Evolutionary conservation across 2,888 invertebrate species (phyloP).

Genomic region (Hydraecia micacea): DNA sequence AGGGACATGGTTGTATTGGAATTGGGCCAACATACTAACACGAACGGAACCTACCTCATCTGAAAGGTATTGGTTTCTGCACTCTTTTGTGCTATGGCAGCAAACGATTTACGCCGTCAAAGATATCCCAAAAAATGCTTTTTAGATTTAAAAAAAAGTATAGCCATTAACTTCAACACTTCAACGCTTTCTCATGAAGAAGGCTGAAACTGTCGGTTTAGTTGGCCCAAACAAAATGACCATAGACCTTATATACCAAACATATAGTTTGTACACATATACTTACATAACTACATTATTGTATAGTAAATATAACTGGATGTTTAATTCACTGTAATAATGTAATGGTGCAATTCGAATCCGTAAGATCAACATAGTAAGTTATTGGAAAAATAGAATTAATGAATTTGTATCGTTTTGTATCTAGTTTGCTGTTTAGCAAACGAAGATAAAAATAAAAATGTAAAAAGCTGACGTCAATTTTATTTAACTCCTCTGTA

Average conservation of each 20-base stretch:
- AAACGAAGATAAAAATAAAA: slow-evolving; percentile 72
- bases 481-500: slow-evolving; percentile 39
- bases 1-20: slow-evolving; percentile 4
- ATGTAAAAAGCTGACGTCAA: slow-evolving; percentile 35
- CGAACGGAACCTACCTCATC: neutral
- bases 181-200: neutral
- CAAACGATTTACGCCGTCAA: neutral
- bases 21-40: slow-evolving; percentile 18
- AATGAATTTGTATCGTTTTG: slow-evolving; percentile 82
- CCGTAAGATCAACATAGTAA: slow-evolving; percentile 64
- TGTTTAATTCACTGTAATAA: slow-evolving; percentile 56
- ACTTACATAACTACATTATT: slow-evolving; percentile 18
- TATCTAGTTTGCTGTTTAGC: slow-evolving; percentile 78
- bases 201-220: neutral
- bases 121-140: neutral
- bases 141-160: neutral
- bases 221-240: slow-evolving; percentile 28
- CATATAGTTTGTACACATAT: slow-evolving; percentile 42
- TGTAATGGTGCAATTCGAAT: slow-evolving; percentile 65
- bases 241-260: slow-evolving; percentile 8
- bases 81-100: neutral
- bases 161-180: neutral
- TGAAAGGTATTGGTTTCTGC: neutral
- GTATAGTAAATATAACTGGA: slow-evolving; percentile 35
- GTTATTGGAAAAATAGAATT: slow-evolving; percentile 69